phyloP scores from a whole-genome alignment of 2,888 invertebrate genomes.

The Agrochola lota region DNA sequence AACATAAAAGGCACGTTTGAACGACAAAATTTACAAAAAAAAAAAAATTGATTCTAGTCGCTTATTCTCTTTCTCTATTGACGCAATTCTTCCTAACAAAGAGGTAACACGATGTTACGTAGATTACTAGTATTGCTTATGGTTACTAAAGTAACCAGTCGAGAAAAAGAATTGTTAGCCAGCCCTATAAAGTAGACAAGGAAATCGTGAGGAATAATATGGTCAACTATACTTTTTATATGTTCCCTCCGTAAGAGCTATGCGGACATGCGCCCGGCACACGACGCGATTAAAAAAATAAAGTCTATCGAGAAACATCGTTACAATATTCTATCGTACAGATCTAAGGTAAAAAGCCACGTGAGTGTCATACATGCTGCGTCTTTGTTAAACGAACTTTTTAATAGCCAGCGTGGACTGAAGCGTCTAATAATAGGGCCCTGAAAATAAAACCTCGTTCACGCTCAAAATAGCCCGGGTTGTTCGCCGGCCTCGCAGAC shows the following conservation, averaged over 20 bases:
- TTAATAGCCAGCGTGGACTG: neutral
- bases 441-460: conserved; percentile 40
- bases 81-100: neutral
- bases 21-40: neutral
- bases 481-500: conserved; percentile 5
- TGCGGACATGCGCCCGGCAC: too few species aligned
- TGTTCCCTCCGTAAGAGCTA: too few species aligned
- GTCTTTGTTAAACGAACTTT: conserved; percentile 7
- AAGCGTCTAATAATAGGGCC: conserved; percentile 28
- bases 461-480: conserved; percentile 29
- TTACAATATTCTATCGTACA: neutral
- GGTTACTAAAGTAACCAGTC: neutral
- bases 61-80: neutral
- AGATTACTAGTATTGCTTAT: too few species aligned
- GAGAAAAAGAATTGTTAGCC: neutral
- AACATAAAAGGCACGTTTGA: too few species aligned
- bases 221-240: neutral
- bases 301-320: neutral
- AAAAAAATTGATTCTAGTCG: neutral
- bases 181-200: neutral
- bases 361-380: conserved; percentile 11
- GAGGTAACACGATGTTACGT: too few species aligned
- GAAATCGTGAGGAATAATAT: neutral
- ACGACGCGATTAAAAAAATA: neutral
- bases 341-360: neutral